A percentile compares a stretch with the other conserved stretches of the same genome.
These are phyloP conservation scores for Drosophila obscura DNA, from an alignment of 1,140 invertebrate genomes.

Conservation along the genomic window DNA sequence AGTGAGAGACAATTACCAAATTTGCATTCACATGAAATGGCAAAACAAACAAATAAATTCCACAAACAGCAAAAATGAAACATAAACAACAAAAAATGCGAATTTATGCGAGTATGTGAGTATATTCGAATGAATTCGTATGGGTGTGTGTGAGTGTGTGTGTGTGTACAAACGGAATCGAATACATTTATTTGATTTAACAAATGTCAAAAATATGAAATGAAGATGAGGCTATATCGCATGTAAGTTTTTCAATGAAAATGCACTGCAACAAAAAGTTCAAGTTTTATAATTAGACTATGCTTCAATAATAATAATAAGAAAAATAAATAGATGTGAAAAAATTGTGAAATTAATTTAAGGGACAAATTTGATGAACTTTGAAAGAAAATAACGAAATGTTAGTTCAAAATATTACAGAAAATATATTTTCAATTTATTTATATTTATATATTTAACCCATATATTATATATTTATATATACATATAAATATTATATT, in stretches of 20 bases:
- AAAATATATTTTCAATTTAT: too few relatives aligned
- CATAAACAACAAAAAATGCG: slow-evolving; percentile 63
- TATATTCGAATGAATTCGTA: not conserved
- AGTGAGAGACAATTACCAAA: slow-evolving; percentile 67
- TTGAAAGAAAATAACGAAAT: not conserved
- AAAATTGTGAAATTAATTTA: not conserved
- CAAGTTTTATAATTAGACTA: too few relatives aligned
- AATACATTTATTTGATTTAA: slow-evolving; percentile 72
- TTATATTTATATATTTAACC: too few relatives aligned
- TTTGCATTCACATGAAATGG: slow-evolving; percentile 73
- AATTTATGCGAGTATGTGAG: too few relatives aligned
- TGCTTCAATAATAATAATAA: too few relatives aligned
- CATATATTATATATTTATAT: too few relatives aligned
- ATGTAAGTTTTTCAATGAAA: slow-evolving; percentile 61
- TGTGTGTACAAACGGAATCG: slow-evolving; percentile 31
- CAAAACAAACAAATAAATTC: slow-evolving; percentile 81
- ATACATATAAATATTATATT: not conserved
- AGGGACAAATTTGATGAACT: not conserved
- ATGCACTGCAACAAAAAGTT: slow-evolving; percentile 37
- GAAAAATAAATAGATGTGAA: not conserved
- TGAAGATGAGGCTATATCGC: slow-evolving; percentile 56
- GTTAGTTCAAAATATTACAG: too few relatives aligned
- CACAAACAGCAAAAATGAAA: slow-evolving; percentile 64
- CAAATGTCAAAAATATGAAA: slow-evolving; percentile 77
- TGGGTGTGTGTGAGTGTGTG: not conserved